Evolutionary conservation across 2,888 invertebrate species (phyloP).

Genomic region (Brenthis daphne): DNA sequence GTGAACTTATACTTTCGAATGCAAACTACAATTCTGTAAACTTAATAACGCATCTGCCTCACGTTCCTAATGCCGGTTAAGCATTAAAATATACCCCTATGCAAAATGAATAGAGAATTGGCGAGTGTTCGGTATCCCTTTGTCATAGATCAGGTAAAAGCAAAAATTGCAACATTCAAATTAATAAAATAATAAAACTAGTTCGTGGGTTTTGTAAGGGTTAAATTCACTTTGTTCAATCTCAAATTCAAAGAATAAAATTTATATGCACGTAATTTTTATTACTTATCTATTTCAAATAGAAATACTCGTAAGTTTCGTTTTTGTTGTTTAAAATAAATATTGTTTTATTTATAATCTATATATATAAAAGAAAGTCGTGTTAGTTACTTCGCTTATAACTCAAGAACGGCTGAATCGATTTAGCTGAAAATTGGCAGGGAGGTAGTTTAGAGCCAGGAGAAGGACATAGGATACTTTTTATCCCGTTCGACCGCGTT

Average conservation of each 20-base stretch:
- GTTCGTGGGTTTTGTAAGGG: constrained; percentile 66
- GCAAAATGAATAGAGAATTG: constrained; percentile 75
- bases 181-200: constrained; percentile 77
- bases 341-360: background rate
- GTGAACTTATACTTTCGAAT: constrained; percentile 15
- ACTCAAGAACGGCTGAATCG: too few relatives aligned
- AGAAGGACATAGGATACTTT: too few relatives aligned
- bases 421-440: too few relatives aligned
- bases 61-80: constrained; percentile 50
- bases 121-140: constrained; percentile 53
- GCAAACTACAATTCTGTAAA: constrained; percentile 28
- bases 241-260: constrained; percentile 21
- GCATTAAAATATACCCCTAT: constrained; percentile 69
- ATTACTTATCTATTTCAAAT: too few relatives aligned
- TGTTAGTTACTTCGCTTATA: too few relatives aligned
- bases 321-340: background rate
- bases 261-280: background rate
- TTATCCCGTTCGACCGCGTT: too few relatives aligned
- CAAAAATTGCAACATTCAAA: constrained; percentile 80
- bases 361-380: too few relatives aligned
- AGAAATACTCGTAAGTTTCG: too few relatives aligned
- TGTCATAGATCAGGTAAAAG: constrained; percentile 76
- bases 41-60: constrained; percentile 49
- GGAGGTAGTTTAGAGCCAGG: too few relatives aligned
- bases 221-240: constrained; percentile 51